Evolutionary conservation across 2,113 vertebrate species (phyloP), one percentile per base, ranked within the genome.

Genomic region (Maccullochella peelii): DNA sequence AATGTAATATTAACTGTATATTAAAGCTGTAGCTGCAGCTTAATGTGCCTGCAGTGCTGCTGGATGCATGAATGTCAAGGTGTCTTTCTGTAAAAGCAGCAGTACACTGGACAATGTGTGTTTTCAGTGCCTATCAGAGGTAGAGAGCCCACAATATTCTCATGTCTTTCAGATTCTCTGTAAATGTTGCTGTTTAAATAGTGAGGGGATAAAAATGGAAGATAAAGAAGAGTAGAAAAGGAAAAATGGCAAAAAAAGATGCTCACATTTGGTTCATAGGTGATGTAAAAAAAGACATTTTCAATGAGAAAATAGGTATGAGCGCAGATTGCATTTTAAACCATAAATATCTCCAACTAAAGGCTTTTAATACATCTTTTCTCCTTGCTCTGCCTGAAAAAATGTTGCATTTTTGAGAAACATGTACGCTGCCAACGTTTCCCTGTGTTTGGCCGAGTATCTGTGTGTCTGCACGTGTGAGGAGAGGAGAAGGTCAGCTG

Each of bases 401-500:
- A 40, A 44, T n/a, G 23, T 50, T 49, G 18, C 8, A 10, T 30
- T 55, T 9, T 54, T 52, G n/a, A n/a, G 9, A 52, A 71, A 59
- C 15, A 7, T 25, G 27, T 36, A 23, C 5, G 30, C 44, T 44
- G 52, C 40, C 5, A 52, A 62, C 63, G 44, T n/a, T 23, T 67
- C 59, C 52, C 49, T 20, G 1, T 23, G 54, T 36, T 71, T 10
- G 10, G 9, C 30, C 0, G 3, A 38, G 27, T 58, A 11, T 72
- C 44, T 70, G 30, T 21, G 11, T 15, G 7, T 63, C 59, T 73
- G 40, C 33, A 73, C 30, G 18, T 79, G 82, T 66, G 2, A 33
- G 69, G 72, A 78, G 50, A 83, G 66, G 62, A 77, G 73, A 74
- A 54, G 57, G 75, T 88, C 87, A 77, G 79, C 79, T 88, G 86